Percentiles rank a stretch among this genome's conserved stretches.
Evolutionary conservation across 2,888 invertebrate species (phyloP).

Genomic region (Parelbella ahira): DNA sequence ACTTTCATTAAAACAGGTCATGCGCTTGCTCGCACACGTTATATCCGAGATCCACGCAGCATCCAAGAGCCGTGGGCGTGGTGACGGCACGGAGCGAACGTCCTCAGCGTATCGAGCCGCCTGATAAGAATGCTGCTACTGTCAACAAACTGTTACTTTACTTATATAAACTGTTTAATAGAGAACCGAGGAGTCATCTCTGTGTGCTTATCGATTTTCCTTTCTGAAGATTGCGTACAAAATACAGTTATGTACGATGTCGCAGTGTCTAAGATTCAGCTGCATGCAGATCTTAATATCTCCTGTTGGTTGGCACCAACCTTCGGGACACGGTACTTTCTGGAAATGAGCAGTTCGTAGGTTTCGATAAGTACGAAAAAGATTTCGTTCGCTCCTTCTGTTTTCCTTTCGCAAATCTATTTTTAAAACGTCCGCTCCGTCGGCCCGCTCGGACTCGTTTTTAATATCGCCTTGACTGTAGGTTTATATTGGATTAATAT

Average conservation of each 20-base stretch:
- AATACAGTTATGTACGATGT: slow-evolving; percentile 51
- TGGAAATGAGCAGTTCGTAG: slow-evolving; percentile 27
- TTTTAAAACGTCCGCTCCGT: slow-evolving; percentile 26
- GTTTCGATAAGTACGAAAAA: no score
- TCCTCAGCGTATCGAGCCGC: slow-evolving; percentile 48
- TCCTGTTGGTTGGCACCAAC: slow-evolving; percentile 9
- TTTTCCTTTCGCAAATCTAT: slow-evolving; percentile 26
- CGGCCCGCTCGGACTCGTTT: slow-evolving; percentile 20
- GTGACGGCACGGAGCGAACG: slow-evolving; percentile 54
- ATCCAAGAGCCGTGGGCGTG: slow-evolving; percentile 65
- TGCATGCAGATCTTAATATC: slow-evolving; percentile 32
- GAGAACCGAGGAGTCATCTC: slow-evolving; percentile 47
- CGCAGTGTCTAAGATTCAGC: slow-evolving; percentile 56
- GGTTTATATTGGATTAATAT: slow-evolving; percentile 14
- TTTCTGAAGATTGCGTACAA: slow-evolving; percentile 39
- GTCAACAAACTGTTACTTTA: slow-evolving; percentile 71
- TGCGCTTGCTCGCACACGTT: slow-evolving; percentile 14
- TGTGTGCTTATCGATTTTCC: slow-evolving; percentile 69
- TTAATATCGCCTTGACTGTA: slow-evolving; percentile 19
- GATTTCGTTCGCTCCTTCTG: slow-evolving; percentile 25
- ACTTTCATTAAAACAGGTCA: slow-evolving; percentile 11
- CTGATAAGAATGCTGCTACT: slow-evolving; percentile 70
- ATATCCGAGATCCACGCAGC: slow-evolving; percentile 52
- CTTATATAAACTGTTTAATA: slow-evolving; percentile 43
- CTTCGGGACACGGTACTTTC: slow-evolving; percentile 27